Evolutionary conservation across 2,888 invertebrate species (phyloP).

Genomic region (Caenorhabditis macrosperma): DNA sequence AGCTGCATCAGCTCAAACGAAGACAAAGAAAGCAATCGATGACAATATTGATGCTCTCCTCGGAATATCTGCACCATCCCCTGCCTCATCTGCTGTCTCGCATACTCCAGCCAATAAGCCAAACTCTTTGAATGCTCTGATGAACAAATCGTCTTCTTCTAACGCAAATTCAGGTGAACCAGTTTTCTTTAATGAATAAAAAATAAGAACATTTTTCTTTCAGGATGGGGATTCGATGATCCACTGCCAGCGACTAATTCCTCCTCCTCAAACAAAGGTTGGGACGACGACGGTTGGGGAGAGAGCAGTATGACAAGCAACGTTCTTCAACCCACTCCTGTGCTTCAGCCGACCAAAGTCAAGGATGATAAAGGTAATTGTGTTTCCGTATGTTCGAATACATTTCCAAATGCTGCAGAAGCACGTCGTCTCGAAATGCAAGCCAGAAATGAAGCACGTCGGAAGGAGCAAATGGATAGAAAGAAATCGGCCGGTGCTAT

Average conservation of each 20-base stretch:
- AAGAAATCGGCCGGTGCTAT: constrained; percentile 68
- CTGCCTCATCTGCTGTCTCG: constrained; percentile 7
- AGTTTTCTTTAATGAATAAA: no score
- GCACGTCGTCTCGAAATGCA: constrained; percentile 66
- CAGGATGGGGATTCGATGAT: constrained; percentile 61
- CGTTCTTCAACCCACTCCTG: constrained; percentile 48
- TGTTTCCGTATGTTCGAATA: background rate
- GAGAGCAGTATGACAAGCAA: constrained; percentile 18
- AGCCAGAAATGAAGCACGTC: constrained; percentile 69
- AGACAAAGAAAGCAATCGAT: constrained; percentile 55
- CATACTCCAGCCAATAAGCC: constrained; percentile 8
- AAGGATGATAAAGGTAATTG: constrained; percentile 56
- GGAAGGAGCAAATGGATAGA: constrained; percentile 67
- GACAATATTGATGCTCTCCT: constrained; percentile 62
- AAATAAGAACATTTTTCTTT: no score
- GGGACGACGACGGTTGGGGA: constrained; percentile 63
- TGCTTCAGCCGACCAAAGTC: constrained; percentile 44
- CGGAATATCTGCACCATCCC: constrained; percentile 42
- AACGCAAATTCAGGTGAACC: no score
- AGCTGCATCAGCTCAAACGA: constrained; percentile 32
- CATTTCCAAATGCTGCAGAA: constrained; percentile 44
- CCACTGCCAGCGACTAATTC: constrained; percentile 20
- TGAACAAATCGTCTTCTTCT: constrained; percentile 36
- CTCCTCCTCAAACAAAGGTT: constrained; percentile 37
- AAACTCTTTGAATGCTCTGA: constrained; percentile 39